Evolutionary conservation across 2,113 vertebrate genomes (phyloP).

Genomic region (Shinisaurus crocodilurus): DNA sequence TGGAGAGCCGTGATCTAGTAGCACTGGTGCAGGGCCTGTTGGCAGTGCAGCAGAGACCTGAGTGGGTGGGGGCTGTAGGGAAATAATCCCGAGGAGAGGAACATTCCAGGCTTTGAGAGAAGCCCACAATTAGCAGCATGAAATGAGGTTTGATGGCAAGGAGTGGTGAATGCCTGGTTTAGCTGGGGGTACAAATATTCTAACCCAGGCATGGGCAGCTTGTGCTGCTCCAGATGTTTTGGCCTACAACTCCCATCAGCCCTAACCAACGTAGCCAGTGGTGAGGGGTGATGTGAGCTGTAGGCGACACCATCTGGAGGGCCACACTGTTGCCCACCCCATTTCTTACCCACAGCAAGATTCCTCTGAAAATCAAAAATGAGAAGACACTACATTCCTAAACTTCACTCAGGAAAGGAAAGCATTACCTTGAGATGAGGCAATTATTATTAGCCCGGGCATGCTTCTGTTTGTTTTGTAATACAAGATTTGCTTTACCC

Average conservation of each 20-base stretch:
- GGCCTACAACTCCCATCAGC: too few species aligned
- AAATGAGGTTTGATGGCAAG: neutral
- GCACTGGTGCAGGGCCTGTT: neutral
- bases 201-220: neutral
- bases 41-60: neutral
- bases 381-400: conserved; percentile 74
- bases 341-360: neutral
- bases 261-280: too few species aligned
- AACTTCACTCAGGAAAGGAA: conserved; percentile 74
- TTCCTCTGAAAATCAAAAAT: conserved; percentile 48
- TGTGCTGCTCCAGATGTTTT: too few species aligned
- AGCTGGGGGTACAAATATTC: conserved; percentile 4
- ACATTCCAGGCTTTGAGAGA: neutral
- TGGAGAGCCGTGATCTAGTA: neutral
- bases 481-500: conserved; percentile 76
- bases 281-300: too few species aligned
- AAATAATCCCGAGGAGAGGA: too few species aligned
- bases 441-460: conserved; percentile 81
- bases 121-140: neutral
- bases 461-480: conserved; percentile 79
- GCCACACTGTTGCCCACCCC: too few species aligned
- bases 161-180: neutral
- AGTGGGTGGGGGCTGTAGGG: neutral
- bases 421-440: conserved; percentile 72
- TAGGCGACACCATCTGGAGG: too few species aligned